These are phyloP conservation scores for Apodemia hepburni DNA, from an alignment of 2,888 invertebrate genomes.

Conservation along the genomic window DNA sequence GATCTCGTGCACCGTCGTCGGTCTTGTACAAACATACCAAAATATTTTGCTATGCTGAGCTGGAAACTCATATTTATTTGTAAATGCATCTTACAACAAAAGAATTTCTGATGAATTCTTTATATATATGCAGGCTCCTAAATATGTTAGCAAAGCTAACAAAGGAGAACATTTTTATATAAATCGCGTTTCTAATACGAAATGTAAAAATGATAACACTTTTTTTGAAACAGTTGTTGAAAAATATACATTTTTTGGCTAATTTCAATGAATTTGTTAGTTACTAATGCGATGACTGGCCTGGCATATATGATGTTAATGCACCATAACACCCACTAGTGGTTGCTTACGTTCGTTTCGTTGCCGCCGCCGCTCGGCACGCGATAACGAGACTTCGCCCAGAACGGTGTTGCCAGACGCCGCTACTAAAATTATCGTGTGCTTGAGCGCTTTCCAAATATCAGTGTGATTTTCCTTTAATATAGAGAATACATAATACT, in stretches of 20 bases:
- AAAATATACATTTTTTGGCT: background rate
- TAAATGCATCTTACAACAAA: background rate
- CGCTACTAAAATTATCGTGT: slow-evolving; percentile 12
- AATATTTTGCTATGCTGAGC: no score
- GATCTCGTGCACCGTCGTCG: background rate
- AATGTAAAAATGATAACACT: background rate
- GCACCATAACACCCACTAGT: slow-evolving; percentile 67
- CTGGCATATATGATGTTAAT: slow-evolving; percentile 45
- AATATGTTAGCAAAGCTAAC: background rate
- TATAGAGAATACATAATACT: slow-evolving; percentile 57
- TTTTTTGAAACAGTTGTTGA: background rate
- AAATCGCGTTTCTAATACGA: background rate
- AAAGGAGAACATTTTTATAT: background rate
- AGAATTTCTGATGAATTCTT: background rate
- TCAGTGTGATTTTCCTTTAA: slow-evolving; percentile 72
- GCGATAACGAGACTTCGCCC: background rate
- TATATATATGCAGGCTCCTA: background rate
- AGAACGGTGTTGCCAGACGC: slow-evolving; percentile 11
- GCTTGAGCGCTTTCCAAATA: slow-evolving; percentile 60
- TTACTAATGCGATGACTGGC: slow-evolving; percentile 33
- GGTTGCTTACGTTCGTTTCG: slow-evolving; percentile 73
- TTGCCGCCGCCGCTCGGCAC: slow-evolving; percentile 37
- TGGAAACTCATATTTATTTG: no score
- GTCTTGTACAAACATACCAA: background rate
- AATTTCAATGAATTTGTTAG: background rate